These are phyloP conservation scores for Vireo griseus DNA, from an alignment of 2,797 vertebrate genomes.

Conservation along the genomic window DNA sequence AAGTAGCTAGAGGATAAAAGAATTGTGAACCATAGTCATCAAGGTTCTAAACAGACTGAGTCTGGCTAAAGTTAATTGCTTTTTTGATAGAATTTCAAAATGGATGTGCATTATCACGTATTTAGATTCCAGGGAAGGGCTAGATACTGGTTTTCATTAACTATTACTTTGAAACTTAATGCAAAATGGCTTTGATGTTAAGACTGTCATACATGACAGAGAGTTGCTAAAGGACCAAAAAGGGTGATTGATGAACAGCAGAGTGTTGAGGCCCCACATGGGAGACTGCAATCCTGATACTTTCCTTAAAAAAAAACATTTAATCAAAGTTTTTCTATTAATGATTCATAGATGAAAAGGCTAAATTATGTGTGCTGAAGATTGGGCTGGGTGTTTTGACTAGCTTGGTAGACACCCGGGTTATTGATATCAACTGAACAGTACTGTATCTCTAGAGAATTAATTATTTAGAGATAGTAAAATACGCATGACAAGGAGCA, in stretches of 20 bases:
- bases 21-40: neutral
- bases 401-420: neutral
- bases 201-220: neutral
- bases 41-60: neutral
- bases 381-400: neutral
- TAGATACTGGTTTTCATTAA: neutral
- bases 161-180: neutral
- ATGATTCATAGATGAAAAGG: neutral
- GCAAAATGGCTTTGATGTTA: neutral
- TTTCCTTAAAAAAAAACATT: neutral
- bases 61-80: neutral
- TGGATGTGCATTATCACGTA: neutral
- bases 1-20: neutral
- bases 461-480: slow-evolving; percentile 15
- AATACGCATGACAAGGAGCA: neutral
- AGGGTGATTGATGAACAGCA: neutral
- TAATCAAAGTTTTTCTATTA: neutral
- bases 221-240: neutral
- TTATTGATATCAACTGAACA: neutral
- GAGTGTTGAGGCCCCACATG: neutral
- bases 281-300: neutral
- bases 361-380: neutral
- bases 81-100: neutral
- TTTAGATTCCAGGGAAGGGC: neutral
- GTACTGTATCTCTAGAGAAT: neutral